Conservation (phyloP, 2,888 invertebrate species). For the Mythimna vitellina region DNA sequence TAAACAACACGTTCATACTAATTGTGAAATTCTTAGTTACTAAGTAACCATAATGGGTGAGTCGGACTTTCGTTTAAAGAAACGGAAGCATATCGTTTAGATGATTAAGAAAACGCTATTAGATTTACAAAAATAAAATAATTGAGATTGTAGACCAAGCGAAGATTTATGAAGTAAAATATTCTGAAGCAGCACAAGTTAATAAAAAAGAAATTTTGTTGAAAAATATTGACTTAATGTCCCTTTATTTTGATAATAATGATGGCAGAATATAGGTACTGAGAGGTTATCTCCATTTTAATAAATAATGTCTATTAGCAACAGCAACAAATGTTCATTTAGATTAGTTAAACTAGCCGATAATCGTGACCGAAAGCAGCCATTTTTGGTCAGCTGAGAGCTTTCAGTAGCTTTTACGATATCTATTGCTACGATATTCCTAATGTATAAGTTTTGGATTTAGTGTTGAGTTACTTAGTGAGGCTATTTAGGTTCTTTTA, state of each 20-base stretch:
- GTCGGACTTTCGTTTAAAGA: constrained; percentile 40
- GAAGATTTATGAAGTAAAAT: constrained; percentile 2
- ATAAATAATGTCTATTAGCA: constrained; percentile 27
- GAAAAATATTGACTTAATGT: constrained; percentile 1
- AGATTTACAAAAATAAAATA: constrained; percentile 25
- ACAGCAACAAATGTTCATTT: constrained; percentile 29
- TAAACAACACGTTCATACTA: constrained; percentile 51
- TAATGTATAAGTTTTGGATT: constrained; percentile 20
- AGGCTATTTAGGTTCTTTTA: no score
- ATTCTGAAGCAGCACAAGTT: not conserved
- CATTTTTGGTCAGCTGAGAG: constrained; percentile 41
- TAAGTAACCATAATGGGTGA: constrained; percentile 51
- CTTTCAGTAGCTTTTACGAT: constrained; percentile 53
- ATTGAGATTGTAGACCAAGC: constrained; percentile 20
- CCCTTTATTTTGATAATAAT: constrained; percentile 12
- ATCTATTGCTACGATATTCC: constrained; percentile 20
- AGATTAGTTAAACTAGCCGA: constrained; percentile 17
- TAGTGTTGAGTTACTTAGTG: not conserved
- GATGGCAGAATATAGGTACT: not conserved
- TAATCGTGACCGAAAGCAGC: constrained; percentile 35
- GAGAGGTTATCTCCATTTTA: not conserved
- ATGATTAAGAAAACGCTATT: constrained; percentile 23
- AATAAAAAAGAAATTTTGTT: not conserved
- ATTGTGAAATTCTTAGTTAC: constrained; percentile 54
- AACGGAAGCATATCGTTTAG: constrained; percentile 27